A percentile compares a stretch with the other conserved stretches of the same genome.
Conservation (phyloP, 2,797 vertebrate species). For the Sebastes elongatus region DNA sequence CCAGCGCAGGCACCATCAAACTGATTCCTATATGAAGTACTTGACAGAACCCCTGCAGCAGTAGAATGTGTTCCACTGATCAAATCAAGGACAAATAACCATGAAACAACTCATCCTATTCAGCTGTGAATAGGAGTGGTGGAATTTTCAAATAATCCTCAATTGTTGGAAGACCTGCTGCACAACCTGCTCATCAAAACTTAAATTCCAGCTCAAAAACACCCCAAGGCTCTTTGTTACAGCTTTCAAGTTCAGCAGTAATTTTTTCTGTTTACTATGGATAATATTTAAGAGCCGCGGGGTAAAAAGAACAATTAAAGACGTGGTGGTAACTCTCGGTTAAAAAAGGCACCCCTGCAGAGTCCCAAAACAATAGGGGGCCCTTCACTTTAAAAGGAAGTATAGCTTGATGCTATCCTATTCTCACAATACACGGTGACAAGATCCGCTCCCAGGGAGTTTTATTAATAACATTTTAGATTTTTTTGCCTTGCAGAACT, state of each 20-base stretch:
- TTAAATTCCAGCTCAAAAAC: constrained; percentile 10
- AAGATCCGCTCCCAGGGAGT: constrained; percentile 16
- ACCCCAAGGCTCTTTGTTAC: constrained; percentile 18
- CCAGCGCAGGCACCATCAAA: not conserved
- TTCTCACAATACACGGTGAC: constrained; percentile 5
- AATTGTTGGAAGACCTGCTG: constrained; percentile 2
- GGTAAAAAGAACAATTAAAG: constrained; percentile 49
- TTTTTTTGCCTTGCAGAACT: not conserved
- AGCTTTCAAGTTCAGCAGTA: constrained; percentile 9
- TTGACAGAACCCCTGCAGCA: not conserved
- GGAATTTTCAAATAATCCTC: not conserved
- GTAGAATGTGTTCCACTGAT: not conserved
- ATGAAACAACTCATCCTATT: not conserved
- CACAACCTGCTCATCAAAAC: constrained; percentile 42
- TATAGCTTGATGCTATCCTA: constrained; percentile 20
- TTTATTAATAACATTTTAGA: constrained; percentile 31
- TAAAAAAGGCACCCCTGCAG: constrained; percentile 50
- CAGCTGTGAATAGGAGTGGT: not conserved
- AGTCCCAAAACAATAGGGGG: constrained; percentile 36
- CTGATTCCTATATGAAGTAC: not conserved
- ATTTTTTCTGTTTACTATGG: constrained; percentile 30
- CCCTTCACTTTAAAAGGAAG: constrained; percentile 19
- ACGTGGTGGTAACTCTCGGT: constrained; percentile 1
- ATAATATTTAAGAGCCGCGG: constrained; percentile 32
- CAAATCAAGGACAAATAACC: not conserved